Percentiles rank a stretch among this genome's conserved stretches.
Conservation (phyloP, 2,888 invertebrate genomes). For the Amaurobius ferox region DNA sequence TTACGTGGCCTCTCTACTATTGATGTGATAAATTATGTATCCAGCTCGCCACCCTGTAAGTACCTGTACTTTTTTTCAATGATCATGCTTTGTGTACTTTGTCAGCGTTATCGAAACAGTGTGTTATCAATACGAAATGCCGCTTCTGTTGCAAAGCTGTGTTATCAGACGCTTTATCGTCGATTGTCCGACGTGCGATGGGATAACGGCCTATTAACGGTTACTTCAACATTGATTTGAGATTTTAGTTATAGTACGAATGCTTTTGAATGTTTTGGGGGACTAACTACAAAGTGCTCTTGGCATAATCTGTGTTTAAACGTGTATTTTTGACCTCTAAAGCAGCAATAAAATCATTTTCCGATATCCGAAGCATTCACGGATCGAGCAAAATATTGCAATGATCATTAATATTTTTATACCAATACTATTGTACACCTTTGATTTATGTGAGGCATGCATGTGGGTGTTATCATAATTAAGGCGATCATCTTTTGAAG, state of each 20-base stretch:
- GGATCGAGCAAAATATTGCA: no score
- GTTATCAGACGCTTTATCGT: constrained; percentile 37
- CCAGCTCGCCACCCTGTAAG: constrained; percentile 75
- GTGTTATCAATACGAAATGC: constrained; percentile 24
- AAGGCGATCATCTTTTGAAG: no score
- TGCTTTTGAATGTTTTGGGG: constrained; percentile 19
- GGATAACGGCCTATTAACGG: constrained; percentile 60
- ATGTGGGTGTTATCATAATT: no score
- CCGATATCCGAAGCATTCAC: no score
- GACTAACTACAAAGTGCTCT: constrained; percentile 60
- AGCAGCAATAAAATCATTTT: no score
- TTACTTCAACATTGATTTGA: constrained; percentile 30
- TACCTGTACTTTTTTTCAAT: constrained; percentile 17
- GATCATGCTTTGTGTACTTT: background rate
- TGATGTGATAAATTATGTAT: constrained; percentile 73
- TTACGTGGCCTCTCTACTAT: constrained; percentile 61
- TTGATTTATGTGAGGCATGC: no score
- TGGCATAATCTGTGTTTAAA: no score
- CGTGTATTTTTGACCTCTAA: no score
- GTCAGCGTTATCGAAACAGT: background rate
- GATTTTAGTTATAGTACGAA: constrained; percentile 35
- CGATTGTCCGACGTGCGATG: constrained; percentile 31
- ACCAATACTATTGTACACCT: no score
- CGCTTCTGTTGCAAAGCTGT: constrained; percentile 32
- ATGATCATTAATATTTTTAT: no score